phyloP scores from a whole-genome alignment of 2,888 invertebrate species.

The Graphium colonna region DNA sequence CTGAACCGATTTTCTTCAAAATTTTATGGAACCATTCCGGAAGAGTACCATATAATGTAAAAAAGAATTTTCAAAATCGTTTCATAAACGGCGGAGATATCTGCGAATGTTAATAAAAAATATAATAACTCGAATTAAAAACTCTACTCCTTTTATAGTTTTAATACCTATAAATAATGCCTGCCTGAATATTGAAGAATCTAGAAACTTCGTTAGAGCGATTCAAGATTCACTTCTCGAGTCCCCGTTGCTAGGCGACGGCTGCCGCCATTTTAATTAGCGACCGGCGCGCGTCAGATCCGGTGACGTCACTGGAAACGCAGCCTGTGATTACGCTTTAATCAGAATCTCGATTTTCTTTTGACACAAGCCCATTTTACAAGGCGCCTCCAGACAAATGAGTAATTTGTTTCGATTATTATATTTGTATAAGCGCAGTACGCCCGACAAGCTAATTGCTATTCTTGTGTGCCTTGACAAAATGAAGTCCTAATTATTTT shows the following conservation, averaged over 20 bases:
- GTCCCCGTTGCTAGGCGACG: background rate
- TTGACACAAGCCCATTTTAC: background rate
- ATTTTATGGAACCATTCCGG: no score
- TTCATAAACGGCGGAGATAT: no score
- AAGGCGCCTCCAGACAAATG: conserved; percentile 7
- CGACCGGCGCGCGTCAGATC: background rate
- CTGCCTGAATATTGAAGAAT: no score
- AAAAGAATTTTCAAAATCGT: no score
- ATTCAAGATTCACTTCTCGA: background rate
- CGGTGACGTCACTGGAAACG: background rate
- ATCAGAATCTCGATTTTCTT: conserved; percentile 11
- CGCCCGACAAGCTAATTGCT: background rate
- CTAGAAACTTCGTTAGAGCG: no score
- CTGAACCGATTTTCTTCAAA: no score
- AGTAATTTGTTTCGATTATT: conserved; percentile 25
- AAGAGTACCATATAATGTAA: no score
- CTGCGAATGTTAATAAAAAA: no score
- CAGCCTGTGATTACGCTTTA: conserved; percentile 11
- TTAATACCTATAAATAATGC: no score
- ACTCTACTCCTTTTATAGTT: no score
- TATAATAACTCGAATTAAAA: no score
- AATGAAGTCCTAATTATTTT: background rate
- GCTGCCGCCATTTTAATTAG: background rate
- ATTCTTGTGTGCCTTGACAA: background rate
- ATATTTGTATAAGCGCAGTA: conserved; percentile 13